phyloP scores from a whole-genome alignment of 1,140 invertebrate genomes.

The Bradynema listronoti region DNA sequence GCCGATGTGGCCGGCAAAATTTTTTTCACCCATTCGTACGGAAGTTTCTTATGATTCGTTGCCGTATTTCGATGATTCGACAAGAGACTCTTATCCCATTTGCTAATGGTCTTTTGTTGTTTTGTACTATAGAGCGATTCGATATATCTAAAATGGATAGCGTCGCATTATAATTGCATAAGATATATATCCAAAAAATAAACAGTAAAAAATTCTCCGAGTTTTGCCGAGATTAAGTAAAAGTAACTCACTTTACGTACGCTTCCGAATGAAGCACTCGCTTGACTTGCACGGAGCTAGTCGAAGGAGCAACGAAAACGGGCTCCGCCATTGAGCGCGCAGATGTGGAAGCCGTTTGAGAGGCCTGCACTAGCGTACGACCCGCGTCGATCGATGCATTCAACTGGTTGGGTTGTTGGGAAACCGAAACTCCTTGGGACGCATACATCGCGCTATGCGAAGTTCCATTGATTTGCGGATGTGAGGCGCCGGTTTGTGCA shows the following conservation, averaged over 20 bases:
- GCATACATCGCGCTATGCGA: background rate
- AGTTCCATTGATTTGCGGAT: background rate
- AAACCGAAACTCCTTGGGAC: background rate
- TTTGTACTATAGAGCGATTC: conserved; percentile 18
- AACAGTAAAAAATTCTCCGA: background rate
- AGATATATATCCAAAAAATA: background rate
- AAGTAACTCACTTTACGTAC: conserved; percentile 14
- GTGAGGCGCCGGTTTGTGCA: background rate
- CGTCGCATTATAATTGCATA: background rate
- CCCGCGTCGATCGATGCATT: conserved; percentile 19
- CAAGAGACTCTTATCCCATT: conserved; percentile 17
- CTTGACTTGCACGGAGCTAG: conserved; percentile 21
- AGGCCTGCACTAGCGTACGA: conserved; percentile 12
- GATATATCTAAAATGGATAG: conserved; percentile 13
- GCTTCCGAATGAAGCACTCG: conserved; percentile 13
- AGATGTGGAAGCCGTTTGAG: background rate
- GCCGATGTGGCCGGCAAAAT: too few relatives aligned
- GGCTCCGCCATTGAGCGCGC: too few relatives aligned
- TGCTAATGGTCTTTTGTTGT: conserved; percentile 16
- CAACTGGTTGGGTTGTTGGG: conserved; percentile 13
- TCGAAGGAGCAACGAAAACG: conserved; percentile 13
- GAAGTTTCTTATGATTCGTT: conserved; percentile 13
- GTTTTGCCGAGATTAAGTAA: background rate
- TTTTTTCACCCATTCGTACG: conserved; percentile 19
- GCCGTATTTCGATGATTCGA: conserved; percentile 9